phyloP scores from a whole-genome alignment of 2,113 vertebrate species.

The Globicephala melas region DNA sequence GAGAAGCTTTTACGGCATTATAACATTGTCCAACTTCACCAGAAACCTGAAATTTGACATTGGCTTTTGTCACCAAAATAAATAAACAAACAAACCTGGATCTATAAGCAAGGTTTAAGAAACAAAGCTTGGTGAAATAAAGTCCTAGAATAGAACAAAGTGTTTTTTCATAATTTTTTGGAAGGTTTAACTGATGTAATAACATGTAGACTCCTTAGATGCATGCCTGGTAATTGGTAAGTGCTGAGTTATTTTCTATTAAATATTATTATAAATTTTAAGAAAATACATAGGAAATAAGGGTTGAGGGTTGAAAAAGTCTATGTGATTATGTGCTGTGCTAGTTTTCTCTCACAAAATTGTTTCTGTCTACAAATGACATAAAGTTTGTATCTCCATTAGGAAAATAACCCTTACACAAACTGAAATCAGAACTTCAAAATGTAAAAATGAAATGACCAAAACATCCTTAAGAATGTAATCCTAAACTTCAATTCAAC shows the following conservation, averaged over 20 bases:
- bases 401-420: neutral
- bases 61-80: neutral
- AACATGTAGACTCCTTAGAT: neutral
- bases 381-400: neutral
- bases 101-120: neutral
- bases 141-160: neutral
- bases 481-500: neutral
- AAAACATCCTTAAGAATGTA: neutral
- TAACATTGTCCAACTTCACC: neutral
- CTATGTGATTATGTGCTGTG: neutral
- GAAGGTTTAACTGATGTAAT: neutral
- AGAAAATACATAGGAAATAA: neutral
- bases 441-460: neutral
- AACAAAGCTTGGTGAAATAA: neutral
- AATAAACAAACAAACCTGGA: neutral
- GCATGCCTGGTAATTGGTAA: neutral
- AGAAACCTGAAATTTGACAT: neutral
- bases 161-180: neutral
- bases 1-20: neutral
- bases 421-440: conserved; percentile 4
- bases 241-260: neutral
- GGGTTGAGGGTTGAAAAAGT: neutral
- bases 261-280: neutral
- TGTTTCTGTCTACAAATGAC: neutral
- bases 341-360: neutral